Evolutionary conservation across 2,888 invertebrate species (phyloP).

Genomic region (Microctonus hyperodae): DNA sequence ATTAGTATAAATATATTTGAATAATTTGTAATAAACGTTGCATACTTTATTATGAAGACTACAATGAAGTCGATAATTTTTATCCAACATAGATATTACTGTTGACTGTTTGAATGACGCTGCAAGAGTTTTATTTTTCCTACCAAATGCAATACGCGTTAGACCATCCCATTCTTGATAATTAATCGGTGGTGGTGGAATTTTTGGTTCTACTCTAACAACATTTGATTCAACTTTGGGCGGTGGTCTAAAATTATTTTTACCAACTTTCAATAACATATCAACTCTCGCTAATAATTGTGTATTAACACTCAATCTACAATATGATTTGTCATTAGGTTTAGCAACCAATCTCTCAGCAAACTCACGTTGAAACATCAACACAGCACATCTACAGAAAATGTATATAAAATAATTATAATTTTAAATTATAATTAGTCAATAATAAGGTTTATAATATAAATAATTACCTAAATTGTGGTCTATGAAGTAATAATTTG

Average conservation of each 20-base stretch:
- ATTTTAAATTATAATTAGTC: not conserved
- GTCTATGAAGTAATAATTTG: conserved; percentile 84
- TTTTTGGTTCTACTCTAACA: conserved; percentile 95
- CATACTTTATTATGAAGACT: conserved; percentile 83
- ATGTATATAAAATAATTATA: not conserved
- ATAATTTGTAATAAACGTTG: conserved; percentile 21
- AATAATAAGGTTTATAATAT: conserved; percentile 2
- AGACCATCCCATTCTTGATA: conserved; percentile 99
- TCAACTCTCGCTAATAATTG: conserved; percentile 95
- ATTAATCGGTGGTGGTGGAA: conserved; percentile 95
- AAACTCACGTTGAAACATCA: conserved; percentile 99
- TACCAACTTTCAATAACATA: conserved; percentile 97
- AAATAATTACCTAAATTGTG: conserved; percentile 53
- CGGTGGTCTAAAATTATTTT: conserved; percentile 97
- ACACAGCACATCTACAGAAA: conserved; percentile 93
- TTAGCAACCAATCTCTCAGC: conserved; percentile 95
- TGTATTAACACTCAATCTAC: conserved; percentile 94
- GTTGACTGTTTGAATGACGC: conserved; percentile 89
- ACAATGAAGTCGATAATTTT: conserved; percentile 89
- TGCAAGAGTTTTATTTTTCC: conserved; percentile 96
- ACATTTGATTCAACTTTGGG: conserved; percentile 99
- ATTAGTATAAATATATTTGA: not conserved
- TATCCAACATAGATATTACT: conserved; percentile 83
- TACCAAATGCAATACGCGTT: conserved; percentile 90
- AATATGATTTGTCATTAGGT: conserved; percentile 96